These are phyloP conservation scores for Bombus cullumanus DNA, from an alignment of 1,140 invertebrate genomes.

Conservation along the genomic window DNA sequence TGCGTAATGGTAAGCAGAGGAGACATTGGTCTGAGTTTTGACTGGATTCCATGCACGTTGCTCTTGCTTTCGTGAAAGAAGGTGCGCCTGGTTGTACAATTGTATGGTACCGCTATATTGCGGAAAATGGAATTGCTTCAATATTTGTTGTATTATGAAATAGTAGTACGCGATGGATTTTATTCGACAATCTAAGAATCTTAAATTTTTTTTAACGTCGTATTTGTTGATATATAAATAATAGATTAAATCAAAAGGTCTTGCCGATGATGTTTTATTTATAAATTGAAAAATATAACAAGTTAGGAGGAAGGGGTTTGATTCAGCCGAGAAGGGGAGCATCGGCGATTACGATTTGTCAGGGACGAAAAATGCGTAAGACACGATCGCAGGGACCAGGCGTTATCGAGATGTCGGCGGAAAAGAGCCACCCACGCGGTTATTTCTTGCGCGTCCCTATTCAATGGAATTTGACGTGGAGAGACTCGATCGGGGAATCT, in stretches of 20 bases:
- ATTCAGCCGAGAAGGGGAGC: not conserved
- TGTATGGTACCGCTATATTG: not conserved
- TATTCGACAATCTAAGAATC: not conserved
- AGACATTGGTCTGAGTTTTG: not conserved
- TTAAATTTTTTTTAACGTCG: not conserved
- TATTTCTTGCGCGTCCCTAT: slow-evolving; percentile 42
- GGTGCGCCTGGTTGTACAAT: not conserved
- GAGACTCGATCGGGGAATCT: slow-evolving; percentile 36
- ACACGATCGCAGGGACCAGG: slow-evolving; percentile 12
- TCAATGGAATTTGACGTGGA: slow-evolving; percentile 45
- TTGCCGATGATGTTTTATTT: not conserved
- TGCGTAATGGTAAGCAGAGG: not conserved
- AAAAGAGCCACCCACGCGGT: slow-evolving; percentile 51
- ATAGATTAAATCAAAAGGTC: not conserved
- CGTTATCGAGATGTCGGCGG: slow-evolving; percentile 41
- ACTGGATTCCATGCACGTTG: slow-evolving; percentile 26
- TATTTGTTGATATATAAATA: not conserved
- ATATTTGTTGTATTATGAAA: not conserved
- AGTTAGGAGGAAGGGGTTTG: not conserved
- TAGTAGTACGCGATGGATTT: not conserved
- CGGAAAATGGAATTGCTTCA: not conserved
- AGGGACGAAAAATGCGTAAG: slow-evolving; percentile 46
- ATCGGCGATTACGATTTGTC: slow-evolving; percentile 41
- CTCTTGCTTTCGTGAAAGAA: not conserved
- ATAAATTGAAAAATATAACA: not conserved